A percentile compares a stretch with the other conserved stretches of the same genome.
These are phyloP conservation scores for Dendrophyllia cribrosa DNA, from an alignment of 64 coral and sea anemone genomes.

Conservation along the genomic window DNA sequence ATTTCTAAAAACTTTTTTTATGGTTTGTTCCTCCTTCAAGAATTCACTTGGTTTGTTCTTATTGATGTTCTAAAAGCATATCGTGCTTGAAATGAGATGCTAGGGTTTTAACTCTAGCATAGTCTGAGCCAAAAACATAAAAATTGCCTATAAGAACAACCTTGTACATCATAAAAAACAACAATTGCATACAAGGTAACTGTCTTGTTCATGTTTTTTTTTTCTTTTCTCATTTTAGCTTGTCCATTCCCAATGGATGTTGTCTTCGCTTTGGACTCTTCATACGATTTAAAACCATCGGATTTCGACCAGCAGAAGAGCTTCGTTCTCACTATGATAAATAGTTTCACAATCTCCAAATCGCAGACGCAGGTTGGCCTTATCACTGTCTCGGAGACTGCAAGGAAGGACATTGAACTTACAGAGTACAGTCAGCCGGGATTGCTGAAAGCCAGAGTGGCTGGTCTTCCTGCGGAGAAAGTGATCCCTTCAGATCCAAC, in stretches of 20 bases:
- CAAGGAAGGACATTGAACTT: constrained; percentile 34
- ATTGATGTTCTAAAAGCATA: too few relatives aligned
- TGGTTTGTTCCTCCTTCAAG: too few relatives aligned
- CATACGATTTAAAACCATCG: neutral
- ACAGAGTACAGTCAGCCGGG: neutral
- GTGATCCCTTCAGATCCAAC: neutral
- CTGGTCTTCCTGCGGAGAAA: neutral
- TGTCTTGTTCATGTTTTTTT: neutral
- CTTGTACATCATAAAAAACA: neutral
- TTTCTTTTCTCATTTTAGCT: constrained; percentile 28
- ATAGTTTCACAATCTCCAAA: constrained; percentile 71
- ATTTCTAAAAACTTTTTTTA: too few relatives aligned
- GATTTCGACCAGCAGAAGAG: constrained; percentile 62
- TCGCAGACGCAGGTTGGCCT: constrained; percentile 54
- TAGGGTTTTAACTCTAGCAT: too few relatives aligned
- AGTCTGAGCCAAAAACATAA: too few relatives aligned
- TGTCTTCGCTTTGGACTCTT: constrained; percentile 74
- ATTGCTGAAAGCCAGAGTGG: constrained; percentile 1
- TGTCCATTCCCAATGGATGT: constrained; percentile 84
- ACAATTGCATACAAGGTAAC: neutral
- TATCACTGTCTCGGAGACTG: constrained; percentile 31
- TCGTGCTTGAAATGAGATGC: too few relatives aligned
- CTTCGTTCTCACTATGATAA: constrained; percentile 51
- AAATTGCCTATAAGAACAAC: too few relatives aligned
- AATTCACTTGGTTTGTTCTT: too few relatives aligned